Base-by-base conservation (phyloP, 92 coral and sea anemone genomes). In the Epizoanthus illoricatus region DNA sequence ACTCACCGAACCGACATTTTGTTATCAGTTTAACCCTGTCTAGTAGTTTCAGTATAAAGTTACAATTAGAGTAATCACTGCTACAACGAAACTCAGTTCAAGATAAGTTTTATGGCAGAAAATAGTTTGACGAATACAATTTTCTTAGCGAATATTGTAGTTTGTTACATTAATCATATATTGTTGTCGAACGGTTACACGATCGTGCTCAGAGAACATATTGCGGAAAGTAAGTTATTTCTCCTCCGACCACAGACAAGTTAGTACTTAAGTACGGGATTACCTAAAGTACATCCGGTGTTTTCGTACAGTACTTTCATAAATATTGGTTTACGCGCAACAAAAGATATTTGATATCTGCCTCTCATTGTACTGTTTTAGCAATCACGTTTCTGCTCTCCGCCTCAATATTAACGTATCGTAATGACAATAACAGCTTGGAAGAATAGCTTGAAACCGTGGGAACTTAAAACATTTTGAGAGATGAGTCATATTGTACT, bases 21-120 rank as follows among this genome's bases (percentile, higher is more conserved):
- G 76, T 89, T 90, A 88, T 90, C 91, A 84, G 85, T 88, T 90
- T 88, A 90, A 90, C 93, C 93, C 60, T 54, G 73, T 76, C 81
- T 81, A 84, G 89, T 85, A 85, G 87, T 78, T 84, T 80, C 84
- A 84, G 93, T 87, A 90, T 90, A 90, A 85, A 84, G 93, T 90
- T 90, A 90, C 93, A 72, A 55, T 64, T 20, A 88, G 87, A 78
- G 71, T 78, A 78, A 64, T 45, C 60, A 23, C 20, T 5, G 47
- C 2, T 28, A 28, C 36, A 28, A 28, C 2, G 36, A 28, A 28
- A 28, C 36, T 28, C 36, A 28, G 36, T 28, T 28, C 36, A 28
- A 28, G 36, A 28, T 28, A 28, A 36, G 12, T 52, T 20, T 72
- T 47, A 7, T 39, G 73, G 21, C 73, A 41, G 12, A 68, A 41